Evolutionary conservation across 2,888 invertebrate species (phyloP).

Genomic region (Drosophila falleni): DNA sequence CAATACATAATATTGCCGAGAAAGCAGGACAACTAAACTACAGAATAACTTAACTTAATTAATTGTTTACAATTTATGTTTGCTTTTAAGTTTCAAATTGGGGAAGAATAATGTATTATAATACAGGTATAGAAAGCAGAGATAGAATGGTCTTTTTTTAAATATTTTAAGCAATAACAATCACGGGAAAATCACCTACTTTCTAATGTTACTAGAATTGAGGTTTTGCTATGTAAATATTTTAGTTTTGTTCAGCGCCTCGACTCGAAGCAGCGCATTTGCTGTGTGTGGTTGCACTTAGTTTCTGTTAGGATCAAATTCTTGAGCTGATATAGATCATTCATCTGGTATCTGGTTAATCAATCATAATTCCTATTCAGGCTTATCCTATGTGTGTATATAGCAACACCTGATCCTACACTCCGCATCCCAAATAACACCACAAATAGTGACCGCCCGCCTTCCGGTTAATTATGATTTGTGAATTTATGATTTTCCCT

Average conservation of each 20-base stretch:
- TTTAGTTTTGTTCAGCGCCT: too few species aligned
- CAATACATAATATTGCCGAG: conserved; percentile 81
- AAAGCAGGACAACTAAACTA: conserved; percentile 83
- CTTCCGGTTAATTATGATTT: conserved; percentile 42
- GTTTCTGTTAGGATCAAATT: too few species aligned
- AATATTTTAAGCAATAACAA: not conserved
- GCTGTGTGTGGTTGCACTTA: too few species aligned
- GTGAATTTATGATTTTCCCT: conserved; percentile 45
- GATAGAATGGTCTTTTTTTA: not conserved
- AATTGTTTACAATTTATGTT: conserved; percentile 47
- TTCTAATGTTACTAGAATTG: too few species aligned
- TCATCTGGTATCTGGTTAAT: conserved; percentile 11
- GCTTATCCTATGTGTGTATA: conserved; percentile 12
- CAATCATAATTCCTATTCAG: conserved; percentile 6
- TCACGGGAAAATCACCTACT: not conserved
- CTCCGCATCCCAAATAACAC: conserved; percentile 21
- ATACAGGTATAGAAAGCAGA: not conserved
- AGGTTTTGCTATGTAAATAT: too few species aligned
- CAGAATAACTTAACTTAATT: conserved; percentile 34
- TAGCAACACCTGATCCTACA: conserved; percentile 22
- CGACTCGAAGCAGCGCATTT: too few species aligned
- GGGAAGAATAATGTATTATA: not conserved
- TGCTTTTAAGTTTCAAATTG: conserved; percentile 46
- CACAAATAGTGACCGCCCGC: conserved; percentile 33
- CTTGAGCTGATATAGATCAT: not conserved